Evolutionary conservation across 2,797 vertebrate species (phyloP).

Genomic region (Pyrocephalus nanus): DNA sequence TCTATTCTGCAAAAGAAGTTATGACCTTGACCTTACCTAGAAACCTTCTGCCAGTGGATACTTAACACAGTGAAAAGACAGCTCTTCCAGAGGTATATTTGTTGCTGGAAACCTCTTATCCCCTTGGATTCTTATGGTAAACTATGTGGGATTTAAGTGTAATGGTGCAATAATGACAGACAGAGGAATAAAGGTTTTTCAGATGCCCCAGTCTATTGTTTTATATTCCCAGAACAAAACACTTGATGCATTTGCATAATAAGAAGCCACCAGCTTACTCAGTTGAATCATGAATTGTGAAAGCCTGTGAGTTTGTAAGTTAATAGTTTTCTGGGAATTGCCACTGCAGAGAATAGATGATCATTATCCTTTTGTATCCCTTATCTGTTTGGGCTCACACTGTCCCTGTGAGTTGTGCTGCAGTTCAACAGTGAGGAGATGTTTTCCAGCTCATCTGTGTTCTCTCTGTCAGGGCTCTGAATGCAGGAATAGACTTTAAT

Average conservation of each 20-base stretch:
- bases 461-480: not conserved
- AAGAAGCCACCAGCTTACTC: not conserved
- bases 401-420: not conserved
- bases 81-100: not conserved
- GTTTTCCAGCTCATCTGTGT: not conserved
- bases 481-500: not conserved
- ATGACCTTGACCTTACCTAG: not conserved
- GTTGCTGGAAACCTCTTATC: not conserved
- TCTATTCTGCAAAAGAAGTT: not conserved
- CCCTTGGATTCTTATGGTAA: not conserved
- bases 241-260: not conserved
- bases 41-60: not conserved
- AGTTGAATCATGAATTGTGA: not conserved
- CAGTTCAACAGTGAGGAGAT: not conserved
- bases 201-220: not conserved
- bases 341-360: not conserved
- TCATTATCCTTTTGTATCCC: conserved; percentile 10
- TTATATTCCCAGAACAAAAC: conserved; percentile 8
- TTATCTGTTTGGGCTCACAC: not conserved
- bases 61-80: not conserved
- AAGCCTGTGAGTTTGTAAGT: not conserved
- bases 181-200: not conserved
- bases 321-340: conserved; percentile 16
- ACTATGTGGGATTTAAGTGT: not conserved
- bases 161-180: not conserved